A percentile compares a stretch with the other conserved stretches of the same genome.
These are phyloP conservation scores for Pitta sordida DNA, from an alignment of 2,113 vertebrate species.

Conservation along the genomic window DNA sequence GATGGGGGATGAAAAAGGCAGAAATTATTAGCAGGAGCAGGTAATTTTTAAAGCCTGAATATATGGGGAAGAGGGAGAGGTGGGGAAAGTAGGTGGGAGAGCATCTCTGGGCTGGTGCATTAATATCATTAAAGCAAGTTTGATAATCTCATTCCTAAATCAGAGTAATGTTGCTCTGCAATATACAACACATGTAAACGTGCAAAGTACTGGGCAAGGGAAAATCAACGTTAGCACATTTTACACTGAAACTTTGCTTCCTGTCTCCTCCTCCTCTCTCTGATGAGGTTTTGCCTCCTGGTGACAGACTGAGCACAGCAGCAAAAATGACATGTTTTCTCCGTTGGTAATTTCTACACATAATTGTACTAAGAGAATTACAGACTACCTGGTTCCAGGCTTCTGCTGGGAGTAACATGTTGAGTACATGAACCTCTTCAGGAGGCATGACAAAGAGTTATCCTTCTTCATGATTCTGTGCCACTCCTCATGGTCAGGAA, in stretches of 20 bases:
- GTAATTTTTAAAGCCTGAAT: background rate
- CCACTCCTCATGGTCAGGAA: background rate
- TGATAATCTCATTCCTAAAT: background rate
- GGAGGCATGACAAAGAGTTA: background rate
- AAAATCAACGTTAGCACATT: rapidly evolving
- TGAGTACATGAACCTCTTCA: background rate
- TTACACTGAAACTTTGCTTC: background rate
- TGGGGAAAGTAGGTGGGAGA: background rate
- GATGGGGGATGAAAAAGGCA: background rate
- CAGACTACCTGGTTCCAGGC: background rate
- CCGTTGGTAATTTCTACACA: background rate
- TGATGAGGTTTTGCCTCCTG: background rate
- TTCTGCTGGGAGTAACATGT: background rate
- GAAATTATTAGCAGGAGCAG: background rate
- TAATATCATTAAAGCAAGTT: background rate
- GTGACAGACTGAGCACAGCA: background rate
- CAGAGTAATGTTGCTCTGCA: background rate
- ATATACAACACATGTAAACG: background rate
- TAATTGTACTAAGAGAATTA: background rate
- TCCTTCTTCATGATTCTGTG: background rate
- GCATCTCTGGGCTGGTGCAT: background rate
- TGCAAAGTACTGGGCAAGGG: background rate
- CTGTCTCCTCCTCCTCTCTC: background rate
- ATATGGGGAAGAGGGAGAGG: rapidly evolving
- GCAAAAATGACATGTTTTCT: background rate